Evolutionary conservation across 2,888 invertebrate species (phyloP).

Genomic region (Drosophila prostipennis): DNA sequence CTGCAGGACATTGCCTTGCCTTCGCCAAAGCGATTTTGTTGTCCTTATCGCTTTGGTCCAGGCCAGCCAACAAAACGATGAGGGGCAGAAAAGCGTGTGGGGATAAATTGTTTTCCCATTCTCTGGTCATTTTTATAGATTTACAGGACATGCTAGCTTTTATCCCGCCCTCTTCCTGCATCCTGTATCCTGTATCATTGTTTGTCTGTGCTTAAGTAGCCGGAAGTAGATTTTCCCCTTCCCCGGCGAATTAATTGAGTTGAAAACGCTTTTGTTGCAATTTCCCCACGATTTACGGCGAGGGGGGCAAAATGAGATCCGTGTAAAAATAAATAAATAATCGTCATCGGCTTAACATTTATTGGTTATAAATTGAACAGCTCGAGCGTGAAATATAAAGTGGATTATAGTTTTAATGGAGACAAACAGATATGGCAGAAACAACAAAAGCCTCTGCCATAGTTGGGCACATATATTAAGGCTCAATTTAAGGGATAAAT

Average conservation of each 20-base stretch:
- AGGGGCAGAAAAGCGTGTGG: slow-evolving; percentile 18
- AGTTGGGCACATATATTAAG: slow-evolving; percentile 48
- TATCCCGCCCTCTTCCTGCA: neutral
- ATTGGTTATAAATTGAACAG: slow-evolving; percentile 80
- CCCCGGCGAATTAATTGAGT: slow-evolving; percentile 71
- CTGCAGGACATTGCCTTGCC: slow-evolving; percentile 36
- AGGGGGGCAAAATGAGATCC: neutral
- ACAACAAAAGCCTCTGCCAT: slow-evolving; percentile 1
- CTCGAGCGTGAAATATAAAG: slow-evolving; percentile 76
- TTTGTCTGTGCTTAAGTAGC: slow-evolving; percentile 72
- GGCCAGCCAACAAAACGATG: slow-evolving; percentile 19
- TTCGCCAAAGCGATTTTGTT: slow-evolving; percentile 31
- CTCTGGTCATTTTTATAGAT: slow-evolving; percentile 75
- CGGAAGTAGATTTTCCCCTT: slow-evolving; percentile 56
- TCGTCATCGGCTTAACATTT: slow-evolving; percentile 74
- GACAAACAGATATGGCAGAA: slow-evolving; percentile 20
- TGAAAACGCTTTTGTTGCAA: slow-evolving; percentile 57
- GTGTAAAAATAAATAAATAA: slow-evolving; percentile 74
- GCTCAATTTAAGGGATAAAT: slow-evolving; percentile 58
- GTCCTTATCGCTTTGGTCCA: slow-evolving; percentile 31
- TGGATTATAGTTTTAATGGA: slow-evolving; percentile 78
- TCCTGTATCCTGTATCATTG: slow-evolving; percentile 7
- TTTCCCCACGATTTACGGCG: slow-evolving; percentile 6
- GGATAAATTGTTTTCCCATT: slow-evolving; percentile 59
- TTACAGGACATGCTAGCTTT: slow-evolving; percentile 59